Evolutionary conservation across 2,797 vertebrate genomes (phyloP), one percentile per base, ranked within the genome.

Genomic region (Rhinoraja longicauda): DNA sequence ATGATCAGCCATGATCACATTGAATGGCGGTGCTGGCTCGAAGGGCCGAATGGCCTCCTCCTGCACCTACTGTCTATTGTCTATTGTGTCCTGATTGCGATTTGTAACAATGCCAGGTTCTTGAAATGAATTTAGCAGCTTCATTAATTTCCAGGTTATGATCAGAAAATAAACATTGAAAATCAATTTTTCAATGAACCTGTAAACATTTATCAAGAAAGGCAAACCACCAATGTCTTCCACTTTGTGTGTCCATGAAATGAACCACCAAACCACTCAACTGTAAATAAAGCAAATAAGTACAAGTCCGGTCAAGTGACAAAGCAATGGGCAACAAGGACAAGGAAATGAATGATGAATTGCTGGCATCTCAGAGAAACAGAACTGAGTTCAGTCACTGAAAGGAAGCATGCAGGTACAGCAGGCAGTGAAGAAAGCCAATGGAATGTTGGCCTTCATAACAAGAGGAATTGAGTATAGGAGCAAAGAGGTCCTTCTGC

Each of bases 141-240:
- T 15, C 19, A 64, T 64, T 62, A 86, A 62, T n/a, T 86, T 32
- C 57, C 64, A 17, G 84, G n/a, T 59, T 64, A 64, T 15, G 10
- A 64, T 13, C 82, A 86, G 57, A 86, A 86, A 62, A 32, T 86
- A 57, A 86, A 62, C 45, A 84, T 82, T 26, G 57, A 84, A n/a
- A n/a, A 24, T 26, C 15, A 57, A 10, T 4, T 26, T 21, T 59
- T 62, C 24, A 15, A 12, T 84, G 57, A 67, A n/a, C 59, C 4
- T 62, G 24, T 62, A 59, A 67, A n/a, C 59, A 12, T 32, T 12
- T 57, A 62, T 13, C 82, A 84, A 26, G 53, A 10, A 84, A 84
- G 57, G 10, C 3, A 84, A 64, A 15, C 2, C 6, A 17, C 0
- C 12, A 64, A 21, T 73, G 12, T 13, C 57, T 29, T 84, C 13